Percentiles rank a stretch among this genome's conserved stretches.
Conservation (phyloP, 23 tunicate species). For the Halocynthia roretzi region DNA sequence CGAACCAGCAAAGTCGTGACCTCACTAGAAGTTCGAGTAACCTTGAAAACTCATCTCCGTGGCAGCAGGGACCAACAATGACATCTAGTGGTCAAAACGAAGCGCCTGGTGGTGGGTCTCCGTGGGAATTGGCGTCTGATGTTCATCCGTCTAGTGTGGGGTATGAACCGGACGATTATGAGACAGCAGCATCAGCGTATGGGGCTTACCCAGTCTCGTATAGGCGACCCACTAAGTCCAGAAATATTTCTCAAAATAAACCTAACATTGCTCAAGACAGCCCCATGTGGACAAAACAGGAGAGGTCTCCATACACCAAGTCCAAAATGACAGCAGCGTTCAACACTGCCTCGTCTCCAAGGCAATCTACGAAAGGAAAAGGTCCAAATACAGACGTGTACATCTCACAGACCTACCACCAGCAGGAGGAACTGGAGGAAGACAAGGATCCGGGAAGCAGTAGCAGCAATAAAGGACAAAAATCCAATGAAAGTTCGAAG, state of each 20-base stretch:
- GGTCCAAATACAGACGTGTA: slow-evolving; percentile 2
- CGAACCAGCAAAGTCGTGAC: background rate
- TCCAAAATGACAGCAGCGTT: background rate
- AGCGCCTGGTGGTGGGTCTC: background rate
- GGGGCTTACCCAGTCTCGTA: slow-evolving; percentile 54
- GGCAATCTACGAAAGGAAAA: slow-evolving; percentile 1
- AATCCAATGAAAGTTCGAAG: background rate
- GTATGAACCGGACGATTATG: slow-evolving; percentile 28
- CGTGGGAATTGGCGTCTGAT: slow-evolving; percentile 18
- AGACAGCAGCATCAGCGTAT: slow-evolving; percentile 59
- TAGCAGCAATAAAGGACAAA: background rate
- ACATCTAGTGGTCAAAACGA: background rate
- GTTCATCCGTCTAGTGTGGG: slow-evolving; percentile 2
- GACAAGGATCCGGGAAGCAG: background rate
- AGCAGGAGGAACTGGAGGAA: slow-evolving; percentile 1
- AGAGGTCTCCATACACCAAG: background rate
- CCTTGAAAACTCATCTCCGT: slow-evolving; percentile 33
- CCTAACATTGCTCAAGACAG: background rate
- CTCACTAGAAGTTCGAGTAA: background rate
- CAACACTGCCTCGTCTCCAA: background rate
- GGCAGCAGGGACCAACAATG: slow-evolving; percentile 37
- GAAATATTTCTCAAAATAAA: slow-evolving; percentile 1
- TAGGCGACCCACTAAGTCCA: background rate
- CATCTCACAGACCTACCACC: background rate
- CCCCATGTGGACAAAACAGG: background rate